Evolutionary conservation across 2,888 invertebrate genomes (phyloP), one percentile per base, ranked within the genome.

Genomic region (Drosophila formosana): DNA sequence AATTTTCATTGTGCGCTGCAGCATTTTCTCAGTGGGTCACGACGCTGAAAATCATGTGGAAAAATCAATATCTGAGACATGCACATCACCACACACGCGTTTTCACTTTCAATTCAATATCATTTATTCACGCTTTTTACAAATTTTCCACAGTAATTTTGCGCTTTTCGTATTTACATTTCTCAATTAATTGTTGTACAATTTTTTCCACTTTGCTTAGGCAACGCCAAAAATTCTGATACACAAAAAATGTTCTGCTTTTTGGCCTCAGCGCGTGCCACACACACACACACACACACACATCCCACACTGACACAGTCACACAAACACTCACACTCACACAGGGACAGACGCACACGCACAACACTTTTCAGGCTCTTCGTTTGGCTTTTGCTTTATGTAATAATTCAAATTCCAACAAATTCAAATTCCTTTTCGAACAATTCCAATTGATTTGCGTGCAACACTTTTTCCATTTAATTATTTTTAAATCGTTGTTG

Each of bases 191-290:
- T 55, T 49, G 28, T 53, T 55, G 60, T n/a, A 61, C 47, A 32
- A 32, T 63, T 71, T 76, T 46, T 18, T n/a, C 26, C 5, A 39
- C 39, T 45, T 68, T 46, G 50, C 62, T 65, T 49, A 23, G 63
- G 55, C 52, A 67, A 62, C 30, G 37, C 56, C 39, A 65, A 72
- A 79, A 88, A 75, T 80, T 68, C 87, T 88, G 83, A 84, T 88
- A 84, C 81, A 84, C 79, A 88, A 84, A 87, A 83, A 81, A 70
- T 71, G 67, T 84, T 82, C 67, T 74, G 65, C 67, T 81, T 82
- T 80, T 80, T 74, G 57, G 67, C 47, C 41, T 18, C 73, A 82
- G 66, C 83, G 87, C 72, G 84, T 88, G 88, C 74, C 63, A 82
- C 8, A n/a, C 41, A 68, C 47, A 50, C 55, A 71, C 45, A 50